Evolutionary conservation across 2,113 vertebrate genomes (phyloP).

Genomic region (Uropsilus gracilis): DNA sequence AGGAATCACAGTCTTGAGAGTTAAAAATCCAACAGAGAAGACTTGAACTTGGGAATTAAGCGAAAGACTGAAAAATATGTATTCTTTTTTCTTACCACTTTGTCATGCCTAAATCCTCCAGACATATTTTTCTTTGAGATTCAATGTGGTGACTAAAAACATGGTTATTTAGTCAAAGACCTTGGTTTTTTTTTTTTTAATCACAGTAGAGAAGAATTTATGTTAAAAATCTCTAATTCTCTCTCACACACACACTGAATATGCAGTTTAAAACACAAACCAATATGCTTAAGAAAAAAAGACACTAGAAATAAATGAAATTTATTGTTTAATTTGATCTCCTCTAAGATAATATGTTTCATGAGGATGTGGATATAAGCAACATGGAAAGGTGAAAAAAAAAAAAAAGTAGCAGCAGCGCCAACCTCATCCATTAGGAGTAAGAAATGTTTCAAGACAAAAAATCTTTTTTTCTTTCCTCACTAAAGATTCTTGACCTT

Average conservation of each 20-base stretch:
- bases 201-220: conserved; percentile 75
- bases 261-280: conserved; percentile 62
- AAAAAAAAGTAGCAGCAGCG: background rate
- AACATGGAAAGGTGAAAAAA: conserved; percentile 41
- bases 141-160: conserved; percentile 83
- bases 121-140: conserved; percentile 82
- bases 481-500: conserved; percentile 10
- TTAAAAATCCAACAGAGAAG: conserved; percentile 64
- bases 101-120: conserved; percentile 74
- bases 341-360: conserved; percentile 74
- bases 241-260: background rate
- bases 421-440: conserved; percentile 41
- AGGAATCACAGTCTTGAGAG: background rate
- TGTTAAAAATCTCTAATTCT: conserved; percentile 57
- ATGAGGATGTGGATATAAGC: conserved; percentile 64
- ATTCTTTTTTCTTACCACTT: conserved; percentile 79
- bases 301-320: conserved; percentile 68
- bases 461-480: background rate
- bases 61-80: conserved; percentile 77
- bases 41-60: conserved; percentile 62
- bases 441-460: background rate
- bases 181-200: conserved; percentile 82
- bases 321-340: conserved; percentile 75
- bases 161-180: conserved; percentile 83
- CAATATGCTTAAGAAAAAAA: conserved; percentile 72